These are phyloP conservation scores for Ophion obscuratus DNA, from an alignment of 2,888 invertebrate species.

Conservation along the genomic window DNA sequence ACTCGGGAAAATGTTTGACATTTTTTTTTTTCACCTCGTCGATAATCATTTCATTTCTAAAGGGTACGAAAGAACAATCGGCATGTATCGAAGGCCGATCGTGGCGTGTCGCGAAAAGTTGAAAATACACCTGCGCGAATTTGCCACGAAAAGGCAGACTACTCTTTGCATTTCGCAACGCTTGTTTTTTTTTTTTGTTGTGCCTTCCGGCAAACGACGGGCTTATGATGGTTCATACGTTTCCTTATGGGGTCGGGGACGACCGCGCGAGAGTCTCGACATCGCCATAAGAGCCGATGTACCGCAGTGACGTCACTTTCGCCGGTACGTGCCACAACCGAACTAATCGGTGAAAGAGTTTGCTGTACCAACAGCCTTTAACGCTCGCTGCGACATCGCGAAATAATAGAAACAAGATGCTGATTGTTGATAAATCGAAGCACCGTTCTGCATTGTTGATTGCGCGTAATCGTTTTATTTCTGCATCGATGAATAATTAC, in stretches of 20 bases:
- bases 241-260: constrained; percentile 76
- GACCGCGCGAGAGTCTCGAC: constrained; percentile 70
- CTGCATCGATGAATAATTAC: constrained; percentile 5
- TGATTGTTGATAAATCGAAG: no score
- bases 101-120: background rate
- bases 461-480: no score
- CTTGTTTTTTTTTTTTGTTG: constrained; percentile 39
- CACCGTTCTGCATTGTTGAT: no score
- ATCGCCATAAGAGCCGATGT: constrained; percentile 73
- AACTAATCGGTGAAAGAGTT: constrained; percentile 44
- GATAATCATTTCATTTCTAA: background rate
- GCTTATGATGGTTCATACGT: constrained; percentile 69
- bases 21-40: background rate
- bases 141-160: background rate
- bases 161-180: constrained; percentile 33
- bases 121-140: constrained; percentile 3
- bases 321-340: constrained; percentile 71
- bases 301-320: constrained; percentile 74
- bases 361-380: background rate
- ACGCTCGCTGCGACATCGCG: constrained; percentile 22
- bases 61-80: background rate
- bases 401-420: background rate
- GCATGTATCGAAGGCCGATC: background rate
- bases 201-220: constrained; percentile 26
- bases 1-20: no score